Evolutionary conservation across 1,140 invertebrate genomes (phyloP), one percentile per base, ranked within the genome.

Genomic region (Heterodera carotae): DNA sequence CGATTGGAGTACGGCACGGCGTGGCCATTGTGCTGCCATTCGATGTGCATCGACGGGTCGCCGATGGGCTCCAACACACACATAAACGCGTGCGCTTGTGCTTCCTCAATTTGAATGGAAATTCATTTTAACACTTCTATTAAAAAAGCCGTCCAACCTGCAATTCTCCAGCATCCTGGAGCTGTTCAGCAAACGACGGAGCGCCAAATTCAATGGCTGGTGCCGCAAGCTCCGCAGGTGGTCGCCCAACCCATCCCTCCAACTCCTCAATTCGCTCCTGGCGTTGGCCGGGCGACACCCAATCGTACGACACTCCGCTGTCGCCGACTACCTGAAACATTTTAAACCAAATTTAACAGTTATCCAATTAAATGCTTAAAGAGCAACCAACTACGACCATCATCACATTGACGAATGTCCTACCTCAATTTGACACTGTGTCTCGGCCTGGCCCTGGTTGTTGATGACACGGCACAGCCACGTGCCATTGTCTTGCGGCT

Each of bases 11-110:
- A 90, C 89, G 84, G 82, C 15, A 95, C 91, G 10, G 93, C 91
- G 84, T 92, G 91, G 25, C 94, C 94, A 89, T 97, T 95, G 81
- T 94, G 93, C 90, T 93, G 95, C 94, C 94, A 97, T 89, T 96
- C 94, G 6, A 96, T 93, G 84, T 93, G 91, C 93, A 96, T 94
- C 1, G 93, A 94, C 31, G 94, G 94, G 89, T 96, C 94, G 34
- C 93, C 93, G 92, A 95, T 94, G 1, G 95, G 94, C 88, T 96
- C 94, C 76, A 96, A 88, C 64, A 94, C 91, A 84, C 94, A 95
- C 89, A 97, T 94, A 84, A 97, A 97, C 86, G 96, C 94, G 75
- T 94, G 94, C 62, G 95, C 89, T 10, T 93, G 92, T 84, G 95
- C 95, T 89, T 97, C 95, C 83, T 93, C 29, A 22, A 56, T 56